phyloP scores from a whole-genome alignment of 2,797 vertebrate genomes.

The Harpagifer antarcticus region DNA sequence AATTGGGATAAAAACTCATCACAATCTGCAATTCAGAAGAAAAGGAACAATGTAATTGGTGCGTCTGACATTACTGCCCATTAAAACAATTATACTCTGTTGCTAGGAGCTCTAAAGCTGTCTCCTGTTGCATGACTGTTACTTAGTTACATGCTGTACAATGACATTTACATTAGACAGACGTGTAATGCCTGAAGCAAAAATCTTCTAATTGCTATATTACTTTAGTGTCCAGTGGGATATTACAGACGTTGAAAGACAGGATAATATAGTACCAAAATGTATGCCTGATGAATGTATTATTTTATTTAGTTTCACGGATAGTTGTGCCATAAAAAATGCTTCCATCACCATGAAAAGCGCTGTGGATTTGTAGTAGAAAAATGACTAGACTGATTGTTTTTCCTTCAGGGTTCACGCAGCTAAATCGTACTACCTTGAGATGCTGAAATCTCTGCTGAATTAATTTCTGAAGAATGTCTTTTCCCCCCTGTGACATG shows the following conservation, averaged over 20 bases:
- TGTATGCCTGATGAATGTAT: conserved; percentile 11
- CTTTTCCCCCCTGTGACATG: conserved; percentile 25
- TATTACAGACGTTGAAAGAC: neutral
- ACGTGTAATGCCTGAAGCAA: conserved; percentile 2
- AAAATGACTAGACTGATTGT: neutral
- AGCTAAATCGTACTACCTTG: conserved; percentile 43
- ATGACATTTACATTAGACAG: neutral
- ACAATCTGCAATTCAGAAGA: conserved; percentile 13
- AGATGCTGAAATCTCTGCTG: conserved; percentile 41
- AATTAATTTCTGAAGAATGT: conserved; percentile 40
- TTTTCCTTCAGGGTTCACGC: conserved; percentile 6
- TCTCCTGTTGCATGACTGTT: conserved; percentile 20
- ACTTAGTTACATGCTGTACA: conserved; percentile 6
- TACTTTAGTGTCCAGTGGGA: conserved; percentile 1
- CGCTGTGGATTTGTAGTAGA: conserved; percentile 13
- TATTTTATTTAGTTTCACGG: conserved; percentile 6
- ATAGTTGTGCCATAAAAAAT: conserved; percentile 10
- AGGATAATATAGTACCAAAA: conserved; percentile 3
- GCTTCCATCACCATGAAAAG: conserved; percentile 24
- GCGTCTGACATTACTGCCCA: conserved; percentile 12
- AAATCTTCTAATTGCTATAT: conserved; percentile 19
- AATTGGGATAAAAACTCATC: neutral
- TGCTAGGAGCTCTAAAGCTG: neutral
- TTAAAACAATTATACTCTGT: conserved; percentile 3
- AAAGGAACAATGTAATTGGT: conserved; percentile 7